Conservation (phyloP, 53 echinoderm and acorn worm species). For the Astropecten irregularis region DNA sequence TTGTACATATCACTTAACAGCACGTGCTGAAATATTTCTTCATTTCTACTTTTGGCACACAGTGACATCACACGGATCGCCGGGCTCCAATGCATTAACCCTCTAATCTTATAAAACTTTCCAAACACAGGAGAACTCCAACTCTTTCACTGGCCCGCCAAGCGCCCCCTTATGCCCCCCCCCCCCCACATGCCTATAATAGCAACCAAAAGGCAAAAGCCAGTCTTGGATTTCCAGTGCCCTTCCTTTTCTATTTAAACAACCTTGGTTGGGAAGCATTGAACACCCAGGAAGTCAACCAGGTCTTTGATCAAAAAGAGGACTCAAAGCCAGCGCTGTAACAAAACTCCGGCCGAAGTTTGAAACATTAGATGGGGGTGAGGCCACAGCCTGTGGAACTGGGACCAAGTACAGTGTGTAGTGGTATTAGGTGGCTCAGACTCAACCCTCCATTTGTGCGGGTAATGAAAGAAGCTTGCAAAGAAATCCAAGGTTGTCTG, state of each 20-base stretch:
- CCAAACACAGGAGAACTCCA: neutral
- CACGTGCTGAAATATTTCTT: too few relatives aligned
- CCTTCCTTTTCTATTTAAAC: conserved; percentile 29
- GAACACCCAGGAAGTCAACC: conserved; percentile 19
- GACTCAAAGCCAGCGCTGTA: neutral
- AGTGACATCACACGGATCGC: too few relatives aligned
- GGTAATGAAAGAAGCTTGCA: conserved; percentile 24
- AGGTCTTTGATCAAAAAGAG: neutral
- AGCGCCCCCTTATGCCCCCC: neutral
- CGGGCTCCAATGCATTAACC: too few relatives aligned
- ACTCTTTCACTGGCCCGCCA: neutral
- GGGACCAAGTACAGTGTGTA: neutral
- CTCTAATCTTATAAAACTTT: neutral
- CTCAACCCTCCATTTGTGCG: conserved; percentile 43
- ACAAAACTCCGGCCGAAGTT: too few relatives aligned
- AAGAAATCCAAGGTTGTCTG: conserved; percentile 25
- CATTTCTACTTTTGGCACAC: too few relatives aligned
- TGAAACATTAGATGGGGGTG: conserved; percentile 24
- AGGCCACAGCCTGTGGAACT: too few relatives aligned
- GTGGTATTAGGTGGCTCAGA: neutral
- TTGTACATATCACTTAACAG: too few relatives aligned
- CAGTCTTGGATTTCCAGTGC: conserved; percentile 29
- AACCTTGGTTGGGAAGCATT: neutral
- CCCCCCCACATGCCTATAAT: neutral
- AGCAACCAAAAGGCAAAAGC: too few relatives aligned